Percentiles rank a stretch among this genome's conserved stretches.
Conservation (phyloP, 2,113 vertebrate species). For the Nothocercus nigrocapillus region DNA sequence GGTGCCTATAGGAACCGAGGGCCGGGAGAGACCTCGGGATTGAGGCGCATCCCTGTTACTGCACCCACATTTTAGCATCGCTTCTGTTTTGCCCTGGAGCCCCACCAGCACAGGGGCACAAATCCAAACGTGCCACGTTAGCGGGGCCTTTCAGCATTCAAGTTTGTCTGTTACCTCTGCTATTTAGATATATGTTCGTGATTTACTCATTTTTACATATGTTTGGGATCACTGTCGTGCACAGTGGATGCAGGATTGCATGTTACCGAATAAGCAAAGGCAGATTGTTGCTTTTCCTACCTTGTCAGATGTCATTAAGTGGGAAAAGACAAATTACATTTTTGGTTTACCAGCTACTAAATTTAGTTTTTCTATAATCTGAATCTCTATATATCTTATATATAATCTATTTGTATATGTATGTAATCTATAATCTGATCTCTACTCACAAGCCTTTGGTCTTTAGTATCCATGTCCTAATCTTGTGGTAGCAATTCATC, state of each 20-base stretch:
- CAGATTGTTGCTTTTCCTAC: background rate
- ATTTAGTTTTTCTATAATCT: background rate
- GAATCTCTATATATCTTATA: no score
- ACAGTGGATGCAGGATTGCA: background rate
- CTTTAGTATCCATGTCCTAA: background rate
- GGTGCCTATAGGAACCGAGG: background rate
- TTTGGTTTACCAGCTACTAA: background rate
- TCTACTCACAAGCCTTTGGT: background rate
- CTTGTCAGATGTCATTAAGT: background rate
- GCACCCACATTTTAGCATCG: background rate
- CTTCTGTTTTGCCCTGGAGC: no score
- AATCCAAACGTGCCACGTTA: background rate
- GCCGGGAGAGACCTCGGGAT: no score
- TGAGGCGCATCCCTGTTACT: background rate
- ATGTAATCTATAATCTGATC: background rate
- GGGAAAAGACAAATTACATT: background rate
- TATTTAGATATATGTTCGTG: background rate
- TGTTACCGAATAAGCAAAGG: background rate
- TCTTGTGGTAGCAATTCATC: background rate
- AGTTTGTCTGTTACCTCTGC: background rate
- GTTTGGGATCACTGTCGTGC: background rate
- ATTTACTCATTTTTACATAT: background rate
- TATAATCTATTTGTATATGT: no score
- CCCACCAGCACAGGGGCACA: background rate
- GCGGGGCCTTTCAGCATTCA: background rate